Conservation (phyloP, 2,797 vertebrate genomes). For the Buphagus erythrorhynchus region DNA sequence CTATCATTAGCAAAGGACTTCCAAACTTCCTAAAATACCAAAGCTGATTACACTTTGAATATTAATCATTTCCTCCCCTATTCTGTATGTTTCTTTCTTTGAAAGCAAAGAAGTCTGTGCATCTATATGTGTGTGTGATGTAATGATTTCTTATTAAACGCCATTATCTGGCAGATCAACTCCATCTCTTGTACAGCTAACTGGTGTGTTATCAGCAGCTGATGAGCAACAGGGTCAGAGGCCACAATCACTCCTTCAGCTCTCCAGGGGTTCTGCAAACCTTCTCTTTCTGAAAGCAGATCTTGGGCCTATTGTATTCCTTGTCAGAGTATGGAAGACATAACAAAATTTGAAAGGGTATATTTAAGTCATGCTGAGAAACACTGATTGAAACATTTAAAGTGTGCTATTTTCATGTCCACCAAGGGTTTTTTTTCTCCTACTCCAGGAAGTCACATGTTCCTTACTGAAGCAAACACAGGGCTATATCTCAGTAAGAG, state of each 20-base stretch:
- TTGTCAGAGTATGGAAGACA: not conserved
- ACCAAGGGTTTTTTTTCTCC: not conserved
- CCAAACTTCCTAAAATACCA: not conserved
- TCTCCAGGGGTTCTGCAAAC: not conserved
- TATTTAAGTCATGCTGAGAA: not conserved
- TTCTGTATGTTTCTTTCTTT: not conserved
- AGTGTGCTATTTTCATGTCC: not conserved
- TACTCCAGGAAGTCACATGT: not conserved
- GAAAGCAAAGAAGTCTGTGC: not conserved
- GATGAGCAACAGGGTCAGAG: not conserved
- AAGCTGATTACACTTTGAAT: not conserved
- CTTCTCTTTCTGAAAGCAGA: not conserved
- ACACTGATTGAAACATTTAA: not conserved
- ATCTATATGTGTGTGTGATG: not conserved
- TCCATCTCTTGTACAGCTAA: not conserved
- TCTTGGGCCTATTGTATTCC: not conserved
- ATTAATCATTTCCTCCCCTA: not conserved
- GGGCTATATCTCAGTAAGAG: not conserved
- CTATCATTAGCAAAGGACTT: not conserved
- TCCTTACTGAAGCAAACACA: not conserved
- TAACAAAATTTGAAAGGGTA: not conserved
- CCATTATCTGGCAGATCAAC: not conserved
- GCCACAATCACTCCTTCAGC: not conserved
- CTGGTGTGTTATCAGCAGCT: not conserved
- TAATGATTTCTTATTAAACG: not conserved